Evolutionary conservation across 2,797 vertebrate species (phyloP).

Genomic region (Alauda arvensis): DNA sequence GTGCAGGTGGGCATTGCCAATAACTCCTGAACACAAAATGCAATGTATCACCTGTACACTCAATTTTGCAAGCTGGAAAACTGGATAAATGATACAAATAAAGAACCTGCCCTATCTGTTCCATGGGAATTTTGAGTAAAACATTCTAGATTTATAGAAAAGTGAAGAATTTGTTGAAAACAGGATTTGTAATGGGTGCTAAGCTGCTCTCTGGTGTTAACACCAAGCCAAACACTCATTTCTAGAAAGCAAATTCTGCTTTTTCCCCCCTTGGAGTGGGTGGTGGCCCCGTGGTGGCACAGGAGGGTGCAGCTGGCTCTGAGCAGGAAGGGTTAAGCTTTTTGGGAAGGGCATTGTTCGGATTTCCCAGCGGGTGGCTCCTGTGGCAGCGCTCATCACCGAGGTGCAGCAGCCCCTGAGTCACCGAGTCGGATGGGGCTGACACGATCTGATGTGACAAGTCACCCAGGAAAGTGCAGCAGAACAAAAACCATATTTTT

Average conservation of each 20-base stretch:
- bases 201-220: background rate
- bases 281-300: background rate
- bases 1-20: background rate
- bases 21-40: background rate
- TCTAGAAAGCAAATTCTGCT: background rate
- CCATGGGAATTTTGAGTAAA: background rate
- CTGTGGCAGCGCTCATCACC: slow-evolving; percentile 23
- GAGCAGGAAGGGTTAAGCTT: slow-evolving; percentile 51
- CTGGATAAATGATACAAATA: background rate
- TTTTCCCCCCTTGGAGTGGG: background rate
- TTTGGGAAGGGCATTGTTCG: slow-evolving; percentile 6
- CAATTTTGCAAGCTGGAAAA: background rate
- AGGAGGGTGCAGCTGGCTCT: background rate
- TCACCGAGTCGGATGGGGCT: slow-evolving; percentile 32
- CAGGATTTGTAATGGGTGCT: accelerated
- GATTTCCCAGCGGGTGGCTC: slow-evolving; percentile 31
- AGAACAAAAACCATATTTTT: slow-evolving; percentile 11
- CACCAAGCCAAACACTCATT: background rate
- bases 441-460: slow-evolving; percentile 23
- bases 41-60: accelerated
- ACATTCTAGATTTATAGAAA: background rate
- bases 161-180: background rate
- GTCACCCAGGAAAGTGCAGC: slow-evolving; percentile 44
- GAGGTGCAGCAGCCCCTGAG: slow-evolving; percentile 13
- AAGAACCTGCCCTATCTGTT: background rate